Conservation (phyloP, 2,797 vertebrate species). For the Chiloscyllium punctatum region DNA sequence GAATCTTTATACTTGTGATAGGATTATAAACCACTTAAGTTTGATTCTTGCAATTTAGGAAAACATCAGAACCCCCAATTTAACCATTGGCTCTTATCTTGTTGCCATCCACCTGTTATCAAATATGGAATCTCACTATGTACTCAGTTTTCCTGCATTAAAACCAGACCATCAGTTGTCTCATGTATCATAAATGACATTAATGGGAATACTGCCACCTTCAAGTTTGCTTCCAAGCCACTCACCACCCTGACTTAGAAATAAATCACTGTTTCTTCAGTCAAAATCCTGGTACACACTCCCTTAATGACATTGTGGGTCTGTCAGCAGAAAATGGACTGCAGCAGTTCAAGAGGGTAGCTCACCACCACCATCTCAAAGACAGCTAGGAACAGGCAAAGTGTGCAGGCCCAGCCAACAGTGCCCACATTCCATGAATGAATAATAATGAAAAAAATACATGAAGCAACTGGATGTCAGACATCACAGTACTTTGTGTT, state of each 20-base stretch:
- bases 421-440: no score
- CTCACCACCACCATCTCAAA: no score
- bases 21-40: conserved; percentile 22
- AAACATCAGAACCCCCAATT: background rate
- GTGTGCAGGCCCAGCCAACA: no score
- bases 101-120: background rate
- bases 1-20: background rate
- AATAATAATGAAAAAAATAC: no score
- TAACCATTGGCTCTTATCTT: background rate
- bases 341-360: no score
- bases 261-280: no score
- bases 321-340: no score
- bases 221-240: no score
- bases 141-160: background rate
- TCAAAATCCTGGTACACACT: no score
- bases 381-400: no score
- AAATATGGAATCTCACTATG: background rate
- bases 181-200: background rate
- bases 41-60: background rate
- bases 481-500: background rate
- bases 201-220: background rate
- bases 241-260: no score
- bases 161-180: background rate
- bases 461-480: background rate
- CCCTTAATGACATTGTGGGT: no score